Percentiles rank a stretch among this genome's conserved stretches.
Evolutionary conservation across 2,888 invertebrate species (phyloP).

Genomic region (Thumatha senex): DNA sequence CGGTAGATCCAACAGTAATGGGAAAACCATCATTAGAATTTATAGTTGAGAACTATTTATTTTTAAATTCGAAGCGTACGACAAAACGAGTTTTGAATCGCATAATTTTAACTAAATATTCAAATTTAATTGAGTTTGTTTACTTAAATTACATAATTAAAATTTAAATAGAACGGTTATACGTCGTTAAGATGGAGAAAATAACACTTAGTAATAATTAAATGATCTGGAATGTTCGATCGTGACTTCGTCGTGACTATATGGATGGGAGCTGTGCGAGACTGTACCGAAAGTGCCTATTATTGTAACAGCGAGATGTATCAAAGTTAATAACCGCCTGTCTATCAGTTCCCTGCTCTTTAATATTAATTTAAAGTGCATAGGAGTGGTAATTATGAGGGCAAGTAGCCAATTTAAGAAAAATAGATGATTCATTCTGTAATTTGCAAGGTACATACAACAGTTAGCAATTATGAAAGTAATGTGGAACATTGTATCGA

Average conservation of each 20-base stretch:
- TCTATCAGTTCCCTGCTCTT: constrained; percentile 61
- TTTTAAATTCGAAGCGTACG: constrained; percentile 55
- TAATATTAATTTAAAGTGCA: constrained; percentile 78
- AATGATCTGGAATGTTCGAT: constrained; percentile 16
- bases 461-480: constrained; percentile 4
- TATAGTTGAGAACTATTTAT: constrained; percentile 60
- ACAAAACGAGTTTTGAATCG: constrained; percentile 44
- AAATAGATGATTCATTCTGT: constrained; percentile 63
- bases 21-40: constrained; percentile 56
- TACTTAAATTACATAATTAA: constrained; percentile 62
- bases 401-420: constrained; percentile 69
- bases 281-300: constrained; percentile 39
- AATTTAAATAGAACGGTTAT: constrained; percentile 38
- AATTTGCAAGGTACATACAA: constrained; percentile 55
- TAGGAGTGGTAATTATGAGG: constrained; percentile 67
- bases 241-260: neutral
- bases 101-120: constrained; percentile 50
- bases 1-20: constrained; percentile 62
- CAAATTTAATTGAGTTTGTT: constrained; percentile 47
- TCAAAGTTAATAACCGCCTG: constrained; percentile 62
- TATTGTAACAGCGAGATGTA: constrained; percentile 62
- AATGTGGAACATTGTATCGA: constrained; percentile 3
- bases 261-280: constrained; percentile 28
- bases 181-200: constrained; percentile 33
- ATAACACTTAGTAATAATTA: constrained; percentile 29